phyloP scores from a whole-genome alignment of 2,113 vertebrate species.

The Helogale parvula region DNA sequence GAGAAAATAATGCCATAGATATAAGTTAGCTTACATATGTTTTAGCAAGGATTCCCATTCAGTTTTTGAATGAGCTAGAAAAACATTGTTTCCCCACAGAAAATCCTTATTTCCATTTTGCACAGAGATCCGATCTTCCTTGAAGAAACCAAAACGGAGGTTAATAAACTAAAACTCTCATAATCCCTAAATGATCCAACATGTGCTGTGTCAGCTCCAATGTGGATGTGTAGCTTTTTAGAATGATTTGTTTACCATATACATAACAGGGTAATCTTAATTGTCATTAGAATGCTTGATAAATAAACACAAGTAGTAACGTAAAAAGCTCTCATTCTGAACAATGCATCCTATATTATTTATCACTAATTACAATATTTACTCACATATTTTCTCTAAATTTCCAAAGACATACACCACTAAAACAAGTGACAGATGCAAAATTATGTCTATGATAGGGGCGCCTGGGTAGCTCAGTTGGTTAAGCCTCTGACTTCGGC shows the following conservation, averaged over 20 bases:
- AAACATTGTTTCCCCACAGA: neutral
- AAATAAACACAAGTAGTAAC: neutral
- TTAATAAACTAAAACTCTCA: neutral
- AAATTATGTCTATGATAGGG: neutral
- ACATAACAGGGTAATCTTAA: neutral
- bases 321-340: neutral
- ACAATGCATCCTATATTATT: neutral
- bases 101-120: neutral
- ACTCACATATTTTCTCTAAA: neutral
- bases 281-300: neutral
- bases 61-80: neutral
- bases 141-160: neutral
- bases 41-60: neutral
- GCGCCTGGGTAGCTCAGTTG: too few species aligned
- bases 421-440: neutral
- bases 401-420: neutral
- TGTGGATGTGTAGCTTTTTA: neutral
- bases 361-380: constrained; percentile 1
- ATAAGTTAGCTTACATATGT: neutral
- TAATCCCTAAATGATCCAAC: neutral
- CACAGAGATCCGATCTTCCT: neutral
- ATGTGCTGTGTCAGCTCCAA: neutral
- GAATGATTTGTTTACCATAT: neutral
- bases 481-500: too few species aligned
- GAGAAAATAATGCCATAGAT: neutral